Evolutionary conservation across 2,113 vertebrate genomes (phyloP).

Genomic region (Nipponia nippon): DNA sequence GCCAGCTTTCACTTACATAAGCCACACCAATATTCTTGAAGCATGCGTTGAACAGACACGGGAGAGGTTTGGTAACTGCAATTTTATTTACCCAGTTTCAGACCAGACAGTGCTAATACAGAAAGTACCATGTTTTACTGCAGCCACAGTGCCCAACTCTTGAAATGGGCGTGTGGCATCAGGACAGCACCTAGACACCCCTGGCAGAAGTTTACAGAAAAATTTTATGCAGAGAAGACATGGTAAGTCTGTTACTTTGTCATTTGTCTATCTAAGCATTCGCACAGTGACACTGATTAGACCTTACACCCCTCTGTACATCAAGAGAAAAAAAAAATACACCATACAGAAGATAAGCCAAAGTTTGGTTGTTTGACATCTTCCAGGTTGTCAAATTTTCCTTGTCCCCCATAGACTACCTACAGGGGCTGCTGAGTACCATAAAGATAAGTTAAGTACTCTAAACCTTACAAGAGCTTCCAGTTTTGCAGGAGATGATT

Average conservation of each 20-base stretch:
- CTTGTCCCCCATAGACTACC: not conserved
- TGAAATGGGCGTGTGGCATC: not conserved
- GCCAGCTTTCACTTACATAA: not conserved
- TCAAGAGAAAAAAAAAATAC: not conserved
- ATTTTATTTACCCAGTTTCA: not conserved
- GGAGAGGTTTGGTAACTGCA: not conserved
- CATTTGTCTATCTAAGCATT: not conserved
- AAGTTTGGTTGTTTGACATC: not conserved
- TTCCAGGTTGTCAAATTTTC: not conserved
- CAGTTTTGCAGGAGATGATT: not conserved
- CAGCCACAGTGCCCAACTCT: fast-evolving
- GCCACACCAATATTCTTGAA: not conserved
- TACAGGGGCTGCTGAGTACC: not conserved
- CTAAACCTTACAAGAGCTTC: not conserved
- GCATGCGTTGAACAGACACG: not conserved
- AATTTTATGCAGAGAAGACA: not conserved
- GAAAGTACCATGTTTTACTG: not conserved
- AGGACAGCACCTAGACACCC: not conserved
- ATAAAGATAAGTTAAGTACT: not conserved
- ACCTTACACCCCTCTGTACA: not conserved
- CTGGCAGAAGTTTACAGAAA: not conserved
- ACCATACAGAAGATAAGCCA: not conserved
- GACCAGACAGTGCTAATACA: not conserved
- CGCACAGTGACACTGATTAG: not conserved
- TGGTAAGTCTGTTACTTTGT: not conserved